Conservation (phyloP, 2,888 invertebrate species). For the Stenodera caucasica region DNA sequence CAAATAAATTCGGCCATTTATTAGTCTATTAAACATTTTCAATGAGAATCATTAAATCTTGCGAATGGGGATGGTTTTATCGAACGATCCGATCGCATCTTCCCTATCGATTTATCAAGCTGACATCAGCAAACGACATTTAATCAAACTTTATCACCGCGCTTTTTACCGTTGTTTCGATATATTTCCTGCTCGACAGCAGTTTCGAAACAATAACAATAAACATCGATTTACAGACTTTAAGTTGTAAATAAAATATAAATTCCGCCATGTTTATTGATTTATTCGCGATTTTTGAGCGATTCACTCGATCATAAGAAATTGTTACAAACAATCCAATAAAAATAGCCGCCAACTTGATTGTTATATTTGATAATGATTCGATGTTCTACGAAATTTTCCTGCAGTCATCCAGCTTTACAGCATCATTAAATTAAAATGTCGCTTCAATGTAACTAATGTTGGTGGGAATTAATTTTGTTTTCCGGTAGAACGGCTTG, state of each 20-base stretch:
- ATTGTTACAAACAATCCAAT: background rate
- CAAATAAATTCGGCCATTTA: background rate
- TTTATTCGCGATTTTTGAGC: no score
- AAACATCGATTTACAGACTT: no score
- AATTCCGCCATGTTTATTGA: no score
- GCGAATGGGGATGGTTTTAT: background rate
- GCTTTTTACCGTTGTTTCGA: background rate
- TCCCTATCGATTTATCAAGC: background rate
- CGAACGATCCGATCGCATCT: background rate
- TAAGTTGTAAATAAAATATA: no score
- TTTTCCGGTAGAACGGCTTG: no score
- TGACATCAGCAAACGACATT: conserved; percentile 1
- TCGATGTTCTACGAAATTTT: no score
- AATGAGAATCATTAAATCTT: background rate
- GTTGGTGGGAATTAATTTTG: no score
- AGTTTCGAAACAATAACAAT: background rate
- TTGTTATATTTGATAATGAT: no score
- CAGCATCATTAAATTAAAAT: background rate
- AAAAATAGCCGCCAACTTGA: background rate
- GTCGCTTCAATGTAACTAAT: background rate
- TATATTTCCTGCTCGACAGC: background rate
- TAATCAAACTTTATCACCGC: conserved; percentile 5
- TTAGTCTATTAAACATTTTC: background rate
- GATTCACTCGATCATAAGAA: no score
- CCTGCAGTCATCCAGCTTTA: background rate